These are phyloP conservation scores for Tapirus terrestris DNA, from an alignment of 2,113 vertebrate genomes.

Conservation along the genomic window DNA sequence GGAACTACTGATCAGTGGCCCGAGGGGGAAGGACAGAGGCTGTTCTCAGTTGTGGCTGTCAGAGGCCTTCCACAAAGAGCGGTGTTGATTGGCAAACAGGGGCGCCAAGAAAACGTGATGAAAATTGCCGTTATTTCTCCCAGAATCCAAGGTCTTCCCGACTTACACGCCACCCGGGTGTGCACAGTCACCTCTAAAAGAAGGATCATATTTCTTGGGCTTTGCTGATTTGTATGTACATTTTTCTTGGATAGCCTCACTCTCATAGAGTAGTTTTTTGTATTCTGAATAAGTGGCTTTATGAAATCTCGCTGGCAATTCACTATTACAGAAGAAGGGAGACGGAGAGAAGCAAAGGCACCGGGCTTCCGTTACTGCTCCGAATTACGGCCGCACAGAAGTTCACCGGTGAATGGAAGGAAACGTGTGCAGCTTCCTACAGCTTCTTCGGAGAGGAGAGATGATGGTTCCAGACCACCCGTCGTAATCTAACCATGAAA, in stretches of 20 bases:
- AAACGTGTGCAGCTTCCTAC: background rate
- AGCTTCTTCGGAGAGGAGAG: too few relatives aligned
- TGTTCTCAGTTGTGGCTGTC: rapidly evolving
- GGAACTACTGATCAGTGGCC: background rate
- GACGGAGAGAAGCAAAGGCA: background rate
- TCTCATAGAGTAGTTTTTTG: background rate
- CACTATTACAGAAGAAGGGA: background rate
- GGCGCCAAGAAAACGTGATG: too few relatives aligned
- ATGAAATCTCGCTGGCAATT: background rate
- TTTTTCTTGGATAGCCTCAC: background rate
- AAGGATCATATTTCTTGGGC: rapidly evolving
- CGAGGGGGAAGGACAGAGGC: rapidly evolving
- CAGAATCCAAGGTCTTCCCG: background rate
- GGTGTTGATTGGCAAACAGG: rapidly evolving
- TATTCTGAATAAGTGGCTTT: background rate
- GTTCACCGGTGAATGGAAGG: background rate
- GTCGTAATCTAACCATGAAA: background rate
- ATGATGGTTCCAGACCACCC: background rate
- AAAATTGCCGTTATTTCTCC: rapidly evolving
- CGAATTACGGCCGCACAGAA: background rate
- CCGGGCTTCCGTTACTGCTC: background rate
- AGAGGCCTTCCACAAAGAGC: background rate
- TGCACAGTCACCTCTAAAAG: background rate
- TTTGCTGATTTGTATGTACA: background rate
- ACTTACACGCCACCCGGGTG: rapidly evolving